Evolutionary conservation across 2,888 invertebrate species (phyloP).

Genomic region (Diadegma fenestrale): DNA sequence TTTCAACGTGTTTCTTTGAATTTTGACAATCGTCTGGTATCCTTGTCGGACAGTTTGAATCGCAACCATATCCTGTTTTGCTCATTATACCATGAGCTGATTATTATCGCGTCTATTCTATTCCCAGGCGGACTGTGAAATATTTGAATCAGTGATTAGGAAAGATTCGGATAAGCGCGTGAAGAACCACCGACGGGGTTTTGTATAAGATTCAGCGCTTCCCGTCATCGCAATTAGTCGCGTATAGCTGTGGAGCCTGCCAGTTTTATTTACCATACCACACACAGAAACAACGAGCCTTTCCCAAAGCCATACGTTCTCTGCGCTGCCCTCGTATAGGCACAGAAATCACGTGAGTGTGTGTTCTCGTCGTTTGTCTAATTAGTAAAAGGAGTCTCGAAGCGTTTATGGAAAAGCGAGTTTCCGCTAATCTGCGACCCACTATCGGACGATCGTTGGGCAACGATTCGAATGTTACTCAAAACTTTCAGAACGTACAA

Average conservation of each 20-base stretch:
- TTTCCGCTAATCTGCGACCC: constrained; percentile 81
- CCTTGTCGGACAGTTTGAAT: constrained; percentile 34
- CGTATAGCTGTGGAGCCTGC: constrained; percentile 48
- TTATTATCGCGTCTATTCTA: constrained; percentile 60
- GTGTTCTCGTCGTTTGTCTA: constrained; percentile 66
- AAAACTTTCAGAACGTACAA: constrained; percentile 4
- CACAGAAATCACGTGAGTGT: constrained; percentile 3
- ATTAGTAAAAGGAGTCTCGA: constrained; percentile 71
- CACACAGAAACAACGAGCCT: constrained; percentile 30
- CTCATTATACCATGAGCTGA: constrained; percentile 59
- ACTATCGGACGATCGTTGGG: constrained; percentile 83
- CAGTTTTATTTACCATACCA: constrained; percentile 38
- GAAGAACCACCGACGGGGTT: constrained; percentile 57
- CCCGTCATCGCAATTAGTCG: constrained; percentile 69
- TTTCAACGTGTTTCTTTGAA: neutral
- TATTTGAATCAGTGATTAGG: constrained; percentile 69
- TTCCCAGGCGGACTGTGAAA: constrained; percentile 63
- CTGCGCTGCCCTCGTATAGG: constrained; percentile 13
- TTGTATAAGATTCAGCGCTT: constrained; percentile 64
- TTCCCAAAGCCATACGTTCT: constrained; percentile 42
- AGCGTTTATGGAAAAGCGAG: constrained; percentile 82
- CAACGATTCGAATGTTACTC: constrained; percentile 75
- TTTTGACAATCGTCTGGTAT: constrained; percentile 8
- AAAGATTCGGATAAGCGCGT: constrained; percentile 68
- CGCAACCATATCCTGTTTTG: constrained; percentile 55